Evolutionary conservation across 2,113 vertebrate species (phyloP).

Genomic region (Parus major): DNA sequence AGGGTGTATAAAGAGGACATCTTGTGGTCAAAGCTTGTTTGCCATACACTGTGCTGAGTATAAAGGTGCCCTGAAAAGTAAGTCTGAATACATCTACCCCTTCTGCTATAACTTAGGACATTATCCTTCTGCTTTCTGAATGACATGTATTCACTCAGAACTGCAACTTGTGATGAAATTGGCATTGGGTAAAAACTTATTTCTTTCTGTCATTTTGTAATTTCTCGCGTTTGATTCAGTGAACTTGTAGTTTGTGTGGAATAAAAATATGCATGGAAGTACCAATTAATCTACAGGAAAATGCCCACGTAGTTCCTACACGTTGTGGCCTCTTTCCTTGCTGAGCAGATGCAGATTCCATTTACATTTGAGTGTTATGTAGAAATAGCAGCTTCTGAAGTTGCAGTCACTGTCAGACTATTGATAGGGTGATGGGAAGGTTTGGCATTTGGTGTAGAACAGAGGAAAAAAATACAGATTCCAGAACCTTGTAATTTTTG

Average conservation of each 20-base stretch:
- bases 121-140: neutral
- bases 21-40: neutral
- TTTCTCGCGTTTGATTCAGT: neutral
- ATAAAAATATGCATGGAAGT: neutral
- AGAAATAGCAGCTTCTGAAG: neutral
- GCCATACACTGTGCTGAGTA: accelerated
- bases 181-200: neutral
- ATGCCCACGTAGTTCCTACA: neutral
- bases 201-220: neutral
- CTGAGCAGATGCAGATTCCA: neutral
- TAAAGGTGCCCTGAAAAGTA: neutral
- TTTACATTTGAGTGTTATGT: neutral
- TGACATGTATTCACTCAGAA: neutral
- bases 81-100: neutral
- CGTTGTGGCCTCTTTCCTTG: neutral
- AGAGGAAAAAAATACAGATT: neutral
- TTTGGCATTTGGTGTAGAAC: neutral
- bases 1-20: accelerated
- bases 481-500: neutral
- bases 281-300: neutral
- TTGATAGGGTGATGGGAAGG: neutral
- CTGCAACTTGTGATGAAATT: neutral
- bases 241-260: neutral
- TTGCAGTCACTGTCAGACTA: neutral
- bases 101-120: neutral